These are phyloP conservation scores for Sardinella longiceps DNA, from an alignment of 2,797 vertebrate species.

Conservation along the genomic window DNA sequence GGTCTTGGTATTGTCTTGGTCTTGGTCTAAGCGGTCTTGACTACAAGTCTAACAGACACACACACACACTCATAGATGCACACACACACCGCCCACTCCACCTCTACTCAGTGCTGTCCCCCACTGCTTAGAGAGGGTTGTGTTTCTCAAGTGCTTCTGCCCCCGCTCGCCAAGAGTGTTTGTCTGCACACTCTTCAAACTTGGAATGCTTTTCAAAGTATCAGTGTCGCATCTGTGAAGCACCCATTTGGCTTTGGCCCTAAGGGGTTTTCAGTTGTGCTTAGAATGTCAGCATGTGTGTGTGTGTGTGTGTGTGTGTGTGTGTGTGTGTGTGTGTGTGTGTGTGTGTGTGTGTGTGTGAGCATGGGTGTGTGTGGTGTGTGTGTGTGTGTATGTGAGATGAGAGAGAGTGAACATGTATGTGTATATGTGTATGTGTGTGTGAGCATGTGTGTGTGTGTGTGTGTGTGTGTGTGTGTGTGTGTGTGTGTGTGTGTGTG, in stretches of 20 bases:
- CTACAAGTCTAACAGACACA: no score
- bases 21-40: no score
- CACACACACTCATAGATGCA: not conserved
- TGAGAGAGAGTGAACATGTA: not conserved
- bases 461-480: constrained; percentile 5
- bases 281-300: not conserved
- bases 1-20: no score
- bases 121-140: not conserved
- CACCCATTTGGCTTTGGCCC: not conserved
- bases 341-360: not conserved
- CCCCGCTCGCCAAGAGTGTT: not conserved
- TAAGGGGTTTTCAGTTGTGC: not conserved
- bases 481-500: not conserved
- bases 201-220: not conserved
- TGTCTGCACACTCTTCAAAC: not conserved
- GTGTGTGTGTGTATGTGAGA: not conserved
- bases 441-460: not conserved
- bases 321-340: not conserved
- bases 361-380: constrained; percentile 12
- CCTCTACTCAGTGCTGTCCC: not conserved
- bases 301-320: not conserved
- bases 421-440: not conserved
- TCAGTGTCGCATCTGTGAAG: not conserved
- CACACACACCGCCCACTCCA: not conserved
- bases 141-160: not conserved